These are phyloP conservation scores for Ascidia mentula DNA, from an alignment of 23 tunicate genomes.

Conservation along the genomic window DNA sequence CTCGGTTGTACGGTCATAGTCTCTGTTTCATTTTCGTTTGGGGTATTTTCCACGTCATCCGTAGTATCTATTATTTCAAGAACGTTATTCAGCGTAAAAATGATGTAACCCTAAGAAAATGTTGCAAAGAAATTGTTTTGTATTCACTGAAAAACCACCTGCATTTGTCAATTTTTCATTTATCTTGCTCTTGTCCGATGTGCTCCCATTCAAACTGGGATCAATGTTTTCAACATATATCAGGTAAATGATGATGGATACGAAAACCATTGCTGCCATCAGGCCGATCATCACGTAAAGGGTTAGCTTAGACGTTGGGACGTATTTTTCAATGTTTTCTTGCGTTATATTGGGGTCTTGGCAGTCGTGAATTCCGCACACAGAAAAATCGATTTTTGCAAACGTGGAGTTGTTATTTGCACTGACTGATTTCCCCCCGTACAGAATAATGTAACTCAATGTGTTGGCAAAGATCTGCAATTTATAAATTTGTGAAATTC, in stretches of 20 bases:
- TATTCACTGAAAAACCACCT: too few species aligned
- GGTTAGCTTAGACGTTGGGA: constrained; percentile 25
- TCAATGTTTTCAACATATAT: background rate
- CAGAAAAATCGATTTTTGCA: background rate
- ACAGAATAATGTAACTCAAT: background rate
- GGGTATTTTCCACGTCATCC: background rate
- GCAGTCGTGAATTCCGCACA: constrained; percentile 72
- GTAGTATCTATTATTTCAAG: too few species aligned
- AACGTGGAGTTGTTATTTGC: background rate
- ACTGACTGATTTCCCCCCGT: background rate
- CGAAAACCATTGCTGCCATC: constrained; percentile 25
- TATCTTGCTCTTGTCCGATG: background rate
- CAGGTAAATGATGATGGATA: constrained; percentile 27
- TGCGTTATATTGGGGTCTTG: constrained; percentile 57
- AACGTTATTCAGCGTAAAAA: too few species aligned
- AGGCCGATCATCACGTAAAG: constrained; percentile 41
- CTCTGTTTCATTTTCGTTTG: background rate
- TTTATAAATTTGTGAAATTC: background rate
- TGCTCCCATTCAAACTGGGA: background rate
- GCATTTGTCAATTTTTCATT: too few species aligned
- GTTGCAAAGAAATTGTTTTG: too few species aligned
- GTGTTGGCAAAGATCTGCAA: constrained; percentile 29
- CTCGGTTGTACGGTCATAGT: background rate
- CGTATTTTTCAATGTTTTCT: constrained; percentile 38
- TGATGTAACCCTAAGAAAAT: too few species aligned